phyloP scores from a whole-genome alignment of 1,140 invertebrate genomes.

The Halesus radiatus region DNA sequence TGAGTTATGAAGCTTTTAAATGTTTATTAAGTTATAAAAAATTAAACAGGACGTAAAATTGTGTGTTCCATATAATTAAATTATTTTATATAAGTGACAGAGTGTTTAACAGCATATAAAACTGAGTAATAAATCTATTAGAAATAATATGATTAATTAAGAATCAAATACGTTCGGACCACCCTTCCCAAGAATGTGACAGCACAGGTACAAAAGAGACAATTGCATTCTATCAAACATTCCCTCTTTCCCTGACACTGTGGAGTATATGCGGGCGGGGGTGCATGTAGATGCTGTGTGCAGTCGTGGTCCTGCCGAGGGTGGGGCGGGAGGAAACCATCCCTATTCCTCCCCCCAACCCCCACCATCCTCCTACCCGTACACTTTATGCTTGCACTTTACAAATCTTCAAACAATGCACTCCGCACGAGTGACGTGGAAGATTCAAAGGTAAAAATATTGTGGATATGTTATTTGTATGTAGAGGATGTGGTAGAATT shows the following conservation, averaged over 20 bases:
- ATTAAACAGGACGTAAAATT: too few species aligned
- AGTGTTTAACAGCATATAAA: too few species aligned
- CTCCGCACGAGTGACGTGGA: slow-evolving; percentile 8
- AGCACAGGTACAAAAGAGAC: slow-evolving; percentile 51
- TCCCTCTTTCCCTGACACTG: slow-evolving; percentile 49
- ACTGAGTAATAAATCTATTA: too few species aligned
- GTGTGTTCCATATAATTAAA: too few species aligned
- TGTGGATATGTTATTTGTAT: neutral
- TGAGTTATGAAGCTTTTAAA: too few species aligned
- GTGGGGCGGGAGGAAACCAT: neutral
- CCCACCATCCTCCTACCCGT: too few species aligned
- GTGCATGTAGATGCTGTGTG: slow-evolving; percentile 15
- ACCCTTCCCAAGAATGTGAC: slow-evolving; percentile 29
- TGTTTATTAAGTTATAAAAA: too few species aligned
- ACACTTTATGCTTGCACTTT: slow-evolving; percentile 35
- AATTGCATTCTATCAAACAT: slow-evolving; percentile 58
- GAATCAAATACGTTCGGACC: neutral
- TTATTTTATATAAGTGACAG: too few species aligned
- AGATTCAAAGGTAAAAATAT: slow-evolving; percentile 30
- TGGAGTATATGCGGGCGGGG: slow-evolving; percentile 21
- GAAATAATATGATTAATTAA: neutral
- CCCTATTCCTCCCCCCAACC: neutral
- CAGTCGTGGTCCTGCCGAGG: neutral
- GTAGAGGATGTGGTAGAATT: neutral
- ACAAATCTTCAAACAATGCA: slow-evolving; percentile 45